phyloP scores from a whole-genome alignment of 2,888 invertebrate species.

The Sinotaia quadrata region DNA sequence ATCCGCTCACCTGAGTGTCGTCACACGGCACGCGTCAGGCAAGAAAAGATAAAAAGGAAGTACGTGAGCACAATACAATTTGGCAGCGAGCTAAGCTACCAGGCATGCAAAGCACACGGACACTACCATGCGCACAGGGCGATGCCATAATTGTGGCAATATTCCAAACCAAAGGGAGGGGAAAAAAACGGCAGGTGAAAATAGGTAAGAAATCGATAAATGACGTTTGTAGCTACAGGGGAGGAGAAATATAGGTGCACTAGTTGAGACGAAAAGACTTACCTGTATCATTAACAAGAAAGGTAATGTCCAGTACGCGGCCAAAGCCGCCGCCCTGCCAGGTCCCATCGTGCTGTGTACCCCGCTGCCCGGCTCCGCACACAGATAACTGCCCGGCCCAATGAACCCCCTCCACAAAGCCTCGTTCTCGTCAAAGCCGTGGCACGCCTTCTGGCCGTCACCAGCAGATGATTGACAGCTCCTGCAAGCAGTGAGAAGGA shows the following conservation, averaged over 20 bases:
- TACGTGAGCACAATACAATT: no score
- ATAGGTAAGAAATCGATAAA: no score
- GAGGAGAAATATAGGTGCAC: no score
- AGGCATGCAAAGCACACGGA: no score
- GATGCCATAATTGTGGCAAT: no score
- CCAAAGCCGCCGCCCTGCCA: conserved; percentile 52
- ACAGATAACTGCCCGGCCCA: background rate
- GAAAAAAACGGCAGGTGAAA: background rate
- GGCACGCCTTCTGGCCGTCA: conserved; percentile 7
- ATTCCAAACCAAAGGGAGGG: no score
- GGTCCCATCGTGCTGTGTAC: conserved; percentile 49
- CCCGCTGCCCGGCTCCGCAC: conserved; percentile 1
- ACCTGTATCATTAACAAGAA: conserved; percentile 56
- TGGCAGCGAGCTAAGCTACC: no score
- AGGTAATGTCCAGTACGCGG: conserved; percentile 56
- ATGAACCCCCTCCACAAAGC: conserved; percentile 1
- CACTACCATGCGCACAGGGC: no score
- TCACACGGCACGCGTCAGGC: background rate
- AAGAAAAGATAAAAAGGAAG: background rate
- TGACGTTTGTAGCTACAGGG: no score
- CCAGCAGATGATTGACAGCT: conserved; percentile 23
- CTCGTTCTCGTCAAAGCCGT: conserved; percentile 12
- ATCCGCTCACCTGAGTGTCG: conserved; percentile 83
- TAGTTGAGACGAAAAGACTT: no score
- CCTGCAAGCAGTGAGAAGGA: conserved; percentile 20